A percentile compares a stretch with the other conserved stretches of the same genome.
Conservation (phyloP, 2,113 vertebrate species). For the Triplophysa siluroides region DNA sequence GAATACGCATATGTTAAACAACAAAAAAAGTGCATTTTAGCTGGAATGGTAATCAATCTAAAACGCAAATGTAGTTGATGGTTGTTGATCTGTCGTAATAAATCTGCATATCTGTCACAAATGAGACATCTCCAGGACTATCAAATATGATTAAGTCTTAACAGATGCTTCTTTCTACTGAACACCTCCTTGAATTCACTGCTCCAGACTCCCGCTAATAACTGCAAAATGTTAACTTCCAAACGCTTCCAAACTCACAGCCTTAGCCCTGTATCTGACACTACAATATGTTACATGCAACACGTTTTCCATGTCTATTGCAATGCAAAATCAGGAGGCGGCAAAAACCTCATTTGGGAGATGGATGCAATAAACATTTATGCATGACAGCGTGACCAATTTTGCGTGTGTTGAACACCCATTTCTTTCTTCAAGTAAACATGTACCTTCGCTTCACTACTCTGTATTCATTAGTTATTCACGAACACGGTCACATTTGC, state of each 20-base stretch:
- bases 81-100: conserved; percentile 23
- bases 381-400: conserved; percentile 6
- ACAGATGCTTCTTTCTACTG: conserved; percentile 36
- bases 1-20: background rate
- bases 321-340: background rate
- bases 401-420: background rate
- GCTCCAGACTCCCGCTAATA: background rate
- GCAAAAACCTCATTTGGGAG: conserved; percentile 26
- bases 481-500: background rate
- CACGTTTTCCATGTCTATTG: background rate
- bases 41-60: background rate
- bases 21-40: background rate
- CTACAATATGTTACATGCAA: conserved; percentile 14
- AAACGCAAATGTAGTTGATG: background rate
- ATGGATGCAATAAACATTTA: background rate
- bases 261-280: conserved; percentile 8
- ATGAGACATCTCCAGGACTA: background rate
- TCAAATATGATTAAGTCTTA: conserved; percentile 16
- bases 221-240: background rate
- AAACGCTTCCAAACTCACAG: background rate
- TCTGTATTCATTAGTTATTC: background rate
- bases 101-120: background rate
- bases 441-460: background rate
- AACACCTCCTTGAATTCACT: conserved; percentile 17
- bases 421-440: background rate